Evolutionary conservation across 2,888 invertebrate genomes (phyloP), one percentile per base, ranked within the genome.

Genomic region (Nysson spinosus): DNA sequence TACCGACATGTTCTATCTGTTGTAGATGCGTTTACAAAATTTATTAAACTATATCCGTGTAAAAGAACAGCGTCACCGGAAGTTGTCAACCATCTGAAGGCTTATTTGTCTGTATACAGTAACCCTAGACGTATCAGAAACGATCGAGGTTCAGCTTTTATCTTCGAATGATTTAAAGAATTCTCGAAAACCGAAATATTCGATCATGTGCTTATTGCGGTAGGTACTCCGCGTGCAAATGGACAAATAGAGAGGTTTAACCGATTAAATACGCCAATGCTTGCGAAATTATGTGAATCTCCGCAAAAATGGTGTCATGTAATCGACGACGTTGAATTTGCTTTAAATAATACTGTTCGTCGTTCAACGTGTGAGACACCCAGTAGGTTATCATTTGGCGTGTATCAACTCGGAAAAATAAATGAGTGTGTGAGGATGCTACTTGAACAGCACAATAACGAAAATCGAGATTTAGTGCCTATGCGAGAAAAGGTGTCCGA

Each of bases 171-270:
- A 0, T 73, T 72, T 43, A 19, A 22, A 6, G 26, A 62, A 1
- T 87, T 85, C 58, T 85, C 85, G 61, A 24, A 73, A n/a, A 73
- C 72, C 1, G 82, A 87, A 54, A 66, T 65, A 0, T 85, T 87
- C 14, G 54, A 79, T 32, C 83, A 83, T 51, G 57, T 78, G 0
- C 30, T 56, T 1, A 64, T 54, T 11, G 64, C 69, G 2, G 68
- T 65, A 0, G 69, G 69, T 5, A 32, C 65, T 0, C 69, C 70
- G n/a, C 34, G 71, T 28, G 46, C 46, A 1, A 71, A 66, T 19
- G 62, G 70, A 1, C 65, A 66, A 14, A 55, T 67, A 1, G 70
- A 70, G 14, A 37, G 72, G 24, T 20, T 64, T 72, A 4, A 39
- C 7, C 3, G 22, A 50, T 37, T 87, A 5, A 72, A 77, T 11